Conservation (phyloP, 2,888 invertebrate species). For the Cephus rjabovi region DNA sequence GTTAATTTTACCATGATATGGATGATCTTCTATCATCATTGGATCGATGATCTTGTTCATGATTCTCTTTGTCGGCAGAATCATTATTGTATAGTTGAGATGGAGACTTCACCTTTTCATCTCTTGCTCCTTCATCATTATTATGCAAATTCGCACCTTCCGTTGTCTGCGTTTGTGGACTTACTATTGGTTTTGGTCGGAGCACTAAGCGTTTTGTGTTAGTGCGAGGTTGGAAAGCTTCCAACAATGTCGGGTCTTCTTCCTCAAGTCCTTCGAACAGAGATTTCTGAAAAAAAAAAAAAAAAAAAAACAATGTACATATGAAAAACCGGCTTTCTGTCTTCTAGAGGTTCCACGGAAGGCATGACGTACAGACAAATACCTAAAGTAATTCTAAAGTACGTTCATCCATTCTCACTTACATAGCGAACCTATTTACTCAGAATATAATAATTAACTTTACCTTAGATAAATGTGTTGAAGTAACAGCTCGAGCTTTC, state of each 20-base stretch:
- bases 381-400: too few relatives aligned
- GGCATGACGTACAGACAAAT: too few relatives aligned
- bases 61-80: constrained; percentile 51
- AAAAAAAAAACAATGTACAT: background rate
- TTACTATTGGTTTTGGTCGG: constrained; percentile 68
- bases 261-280: constrained; percentile 91
- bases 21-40: constrained; percentile 42
- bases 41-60: constrained; percentile 33
- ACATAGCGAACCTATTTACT: background rate
- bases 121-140: background rate
- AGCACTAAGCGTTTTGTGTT: constrained; percentile 82
- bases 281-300: constrained; percentile 71
- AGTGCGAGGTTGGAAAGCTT: constrained; percentile 70
- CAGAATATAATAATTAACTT: constrained; percentile 3
- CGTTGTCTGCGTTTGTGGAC: background rate
- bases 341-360: too few relatives aligned
- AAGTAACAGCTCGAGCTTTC: constrained; percentile 67
- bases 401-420: too few relatives aligned
- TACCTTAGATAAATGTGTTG: constrained; percentile 62
- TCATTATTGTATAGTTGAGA: background rate
- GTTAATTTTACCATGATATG: constrained; percentile 39
- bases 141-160: background rate
- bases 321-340: too few relatives aligned
- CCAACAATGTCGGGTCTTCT: constrained; percentile 76
- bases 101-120: background rate